phyloP scores from a whole-genome alignment of 2,888 invertebrate species.

The Alloscopus bannaensis region DNA sequence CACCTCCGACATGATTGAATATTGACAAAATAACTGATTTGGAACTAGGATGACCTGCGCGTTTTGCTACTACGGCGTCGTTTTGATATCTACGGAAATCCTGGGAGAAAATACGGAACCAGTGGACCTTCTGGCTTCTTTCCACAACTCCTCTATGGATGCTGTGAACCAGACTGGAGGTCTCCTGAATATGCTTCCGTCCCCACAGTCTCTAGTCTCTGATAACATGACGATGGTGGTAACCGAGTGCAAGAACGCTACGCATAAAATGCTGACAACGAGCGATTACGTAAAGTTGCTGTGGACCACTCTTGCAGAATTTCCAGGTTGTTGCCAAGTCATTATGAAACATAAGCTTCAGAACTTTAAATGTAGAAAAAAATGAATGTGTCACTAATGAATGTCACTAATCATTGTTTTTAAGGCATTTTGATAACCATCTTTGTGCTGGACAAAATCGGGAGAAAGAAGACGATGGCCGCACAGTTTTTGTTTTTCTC shows the following conservation, averaged over 20 bases:
- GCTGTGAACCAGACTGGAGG: constrained; percentile 6
- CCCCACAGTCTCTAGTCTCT: constrained; percentile 29
- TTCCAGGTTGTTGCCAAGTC: constrained; percentile 89
- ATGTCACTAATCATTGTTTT: too few relatives aligned
- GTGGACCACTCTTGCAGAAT: constrained; percentile 96
- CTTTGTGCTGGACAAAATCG: constrained; percentile 91
- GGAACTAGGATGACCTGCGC: constrained; percentile 89
- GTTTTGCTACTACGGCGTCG: constrained; percentile 96
- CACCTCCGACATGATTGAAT: too few relatives aligned
- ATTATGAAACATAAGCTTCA: constrained; percentile 2
- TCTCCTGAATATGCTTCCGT: constrained; percentile 35
- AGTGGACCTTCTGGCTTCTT: neutral
- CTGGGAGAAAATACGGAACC: constrained; percentile 73
- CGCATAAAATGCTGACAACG: constrained; percentile 84
- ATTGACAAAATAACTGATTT: neutral
- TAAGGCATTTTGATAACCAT: constrained; percentile 93
- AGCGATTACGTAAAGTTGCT: constrained; percentile 94
- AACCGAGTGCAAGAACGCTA: constrained; percentile 75
- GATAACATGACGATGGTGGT: constrained; percentile 30
- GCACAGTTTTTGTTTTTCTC: constrained; percentile 92
- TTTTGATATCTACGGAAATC: constrained; percentile 93
- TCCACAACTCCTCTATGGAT: constrained; percentile 14
- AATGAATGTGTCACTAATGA: too few relatives aligned
- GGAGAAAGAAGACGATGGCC: constrained; percentile 94
- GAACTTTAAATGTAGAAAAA: too few relatives aligned